phyloP scores from a whole-genome alignment of 2,113 vertebrate species.

The Xiphophorus maculatus region DNA sequence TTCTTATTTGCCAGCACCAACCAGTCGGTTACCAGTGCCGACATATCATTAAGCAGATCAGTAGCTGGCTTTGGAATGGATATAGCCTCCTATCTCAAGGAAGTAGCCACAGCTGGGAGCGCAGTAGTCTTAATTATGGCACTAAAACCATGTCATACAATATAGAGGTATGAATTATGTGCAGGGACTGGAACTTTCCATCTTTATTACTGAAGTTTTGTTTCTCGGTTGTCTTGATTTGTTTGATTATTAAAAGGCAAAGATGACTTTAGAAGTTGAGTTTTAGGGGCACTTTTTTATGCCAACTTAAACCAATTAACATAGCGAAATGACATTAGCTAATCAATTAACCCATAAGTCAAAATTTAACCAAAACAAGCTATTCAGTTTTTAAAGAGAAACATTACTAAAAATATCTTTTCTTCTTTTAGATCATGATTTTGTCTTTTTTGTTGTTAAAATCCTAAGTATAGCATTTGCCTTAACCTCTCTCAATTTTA shows the following conservation, averaged over 20 bases:
- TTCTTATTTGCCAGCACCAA: too few relatives aligned
- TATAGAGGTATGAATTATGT: too few relatives aligned
- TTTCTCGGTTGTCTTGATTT: background rate
- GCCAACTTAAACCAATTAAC: background rate
- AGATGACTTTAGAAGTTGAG: constrained; percentile 38
- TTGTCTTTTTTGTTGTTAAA: background rate
- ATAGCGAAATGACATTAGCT: background rate
- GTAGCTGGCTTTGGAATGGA: too few relatives aligned
- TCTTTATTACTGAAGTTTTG: background rate
- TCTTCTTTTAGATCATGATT: background rate
- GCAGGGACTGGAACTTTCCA: background rate
- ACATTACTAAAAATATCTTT: background rate
- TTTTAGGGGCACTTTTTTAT: constrained; percentile 15
- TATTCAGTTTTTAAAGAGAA: background rate
- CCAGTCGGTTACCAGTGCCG: too few relatives aligned
- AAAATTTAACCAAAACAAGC: background rate
- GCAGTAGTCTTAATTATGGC: too few relatives aligned
- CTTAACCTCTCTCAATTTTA: background rate
- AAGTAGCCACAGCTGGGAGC: too few relatives aligned
- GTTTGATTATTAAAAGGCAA: constrained; percentile 37
- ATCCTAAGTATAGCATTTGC: background rate
- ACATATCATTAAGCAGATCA: too few relatives aligned
- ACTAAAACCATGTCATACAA: too few relatives aligned
- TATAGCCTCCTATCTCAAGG: too few relatives aligned
- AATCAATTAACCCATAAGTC: background rate